phyloP scores from a whole-genome alignment of 2,888 invertebrate genomes.

The Urechis unicinctus region DNA sequence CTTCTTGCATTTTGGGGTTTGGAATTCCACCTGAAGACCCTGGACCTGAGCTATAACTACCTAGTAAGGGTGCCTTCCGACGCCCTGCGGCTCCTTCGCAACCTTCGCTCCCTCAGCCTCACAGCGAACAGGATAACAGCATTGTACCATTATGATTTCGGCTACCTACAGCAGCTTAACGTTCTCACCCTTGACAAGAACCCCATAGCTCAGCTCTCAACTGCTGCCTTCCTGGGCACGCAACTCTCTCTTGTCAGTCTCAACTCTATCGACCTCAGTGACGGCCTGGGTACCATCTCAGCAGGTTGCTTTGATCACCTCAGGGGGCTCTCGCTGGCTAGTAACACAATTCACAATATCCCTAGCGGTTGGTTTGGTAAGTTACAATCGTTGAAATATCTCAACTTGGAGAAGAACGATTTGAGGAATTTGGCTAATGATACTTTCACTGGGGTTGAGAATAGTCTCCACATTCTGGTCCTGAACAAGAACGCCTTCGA shows the following conservation, averaged over 20 bases:
- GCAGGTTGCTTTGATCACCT: constrained; percentile 10
- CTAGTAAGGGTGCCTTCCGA: constrained; percentile 16
- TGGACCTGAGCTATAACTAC: constrained; percentile 20
- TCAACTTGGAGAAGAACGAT: constrained; percentile 16
- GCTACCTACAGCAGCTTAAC: constrained; percentile 13
- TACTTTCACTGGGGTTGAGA: constrained; percentile 8
- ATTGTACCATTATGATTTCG: constrained; percentile 11
- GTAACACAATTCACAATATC: constrained; percentile 9
- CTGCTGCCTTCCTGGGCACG: constrained; percentile 13
- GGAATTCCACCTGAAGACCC: constrained; percentile 17
- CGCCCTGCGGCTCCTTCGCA: constrained; percentile 16
- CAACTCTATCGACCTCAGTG: constrained; percentile 7
- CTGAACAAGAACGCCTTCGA: constrained; percentile 13
- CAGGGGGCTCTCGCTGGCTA: constrained; percentile 11
- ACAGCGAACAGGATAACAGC: constrained; percentile 16
- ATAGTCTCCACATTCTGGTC: constrained; percentile 10
- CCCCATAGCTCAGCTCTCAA: constrained; percentile 13
- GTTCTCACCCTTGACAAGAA: constrained; percentile 20
- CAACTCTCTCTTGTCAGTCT: constrained; percentile 15
- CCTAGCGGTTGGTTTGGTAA: constrained; percentile 15
- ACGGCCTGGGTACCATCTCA: constrained; percentile 15
- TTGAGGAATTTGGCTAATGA: constrained; percentile 4
- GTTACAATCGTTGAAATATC: constrained; percentile 7
- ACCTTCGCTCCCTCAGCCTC: constrained; percentile 15
- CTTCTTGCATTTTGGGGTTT: constrained; percentile 23